Evolutionary conservation across 1,140 invertebrate genomes (phyloP).

Genomic region (Brachionus angularis): DNA sequence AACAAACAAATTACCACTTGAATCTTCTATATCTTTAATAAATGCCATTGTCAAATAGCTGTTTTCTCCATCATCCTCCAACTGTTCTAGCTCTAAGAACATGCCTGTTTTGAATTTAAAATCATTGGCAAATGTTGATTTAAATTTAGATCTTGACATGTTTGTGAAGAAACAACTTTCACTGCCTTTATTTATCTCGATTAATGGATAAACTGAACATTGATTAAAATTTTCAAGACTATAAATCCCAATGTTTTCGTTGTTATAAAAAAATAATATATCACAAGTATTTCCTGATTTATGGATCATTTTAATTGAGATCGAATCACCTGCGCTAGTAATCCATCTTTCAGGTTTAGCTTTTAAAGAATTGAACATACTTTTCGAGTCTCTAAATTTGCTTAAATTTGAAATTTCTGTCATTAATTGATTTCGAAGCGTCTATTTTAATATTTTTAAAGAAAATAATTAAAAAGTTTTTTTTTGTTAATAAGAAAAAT

Average conservation of each 20-base stretch:
- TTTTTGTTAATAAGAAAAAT: too few relatives aligned
- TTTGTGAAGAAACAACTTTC: too few relatives aligned
- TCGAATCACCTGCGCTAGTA: background rate
- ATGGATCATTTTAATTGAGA: conserved; percentile 12
- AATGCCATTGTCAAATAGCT: background rate
- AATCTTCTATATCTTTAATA: background rate
- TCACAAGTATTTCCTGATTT: background rate
- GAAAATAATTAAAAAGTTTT: background rate
- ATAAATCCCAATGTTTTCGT: conserved; percentile 6
- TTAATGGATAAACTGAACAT: background rate
- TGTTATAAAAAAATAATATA: conserved; percentile 19
- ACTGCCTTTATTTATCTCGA: background rate
- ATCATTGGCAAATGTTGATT: background rate
- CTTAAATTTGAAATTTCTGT: background rate
- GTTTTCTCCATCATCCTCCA: background rate
- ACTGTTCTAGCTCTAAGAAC: background rate
- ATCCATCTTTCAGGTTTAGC: background rate
- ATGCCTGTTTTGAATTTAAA: conserved; percentile 11
- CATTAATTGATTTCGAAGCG: conserved; percentile 1
- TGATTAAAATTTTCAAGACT: background rate
- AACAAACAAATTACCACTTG: background rate
- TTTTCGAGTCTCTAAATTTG: too few relatives aligned
- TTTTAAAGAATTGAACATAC: background rate
- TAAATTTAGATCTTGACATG: too few relatives aligned
- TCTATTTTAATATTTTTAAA: background rate